These are phyloP conservation scores for Myrmophylax atrothorax DNA, from an alignment of 2,113 vertebrate species.

Conservation along the genomic window DNA sequence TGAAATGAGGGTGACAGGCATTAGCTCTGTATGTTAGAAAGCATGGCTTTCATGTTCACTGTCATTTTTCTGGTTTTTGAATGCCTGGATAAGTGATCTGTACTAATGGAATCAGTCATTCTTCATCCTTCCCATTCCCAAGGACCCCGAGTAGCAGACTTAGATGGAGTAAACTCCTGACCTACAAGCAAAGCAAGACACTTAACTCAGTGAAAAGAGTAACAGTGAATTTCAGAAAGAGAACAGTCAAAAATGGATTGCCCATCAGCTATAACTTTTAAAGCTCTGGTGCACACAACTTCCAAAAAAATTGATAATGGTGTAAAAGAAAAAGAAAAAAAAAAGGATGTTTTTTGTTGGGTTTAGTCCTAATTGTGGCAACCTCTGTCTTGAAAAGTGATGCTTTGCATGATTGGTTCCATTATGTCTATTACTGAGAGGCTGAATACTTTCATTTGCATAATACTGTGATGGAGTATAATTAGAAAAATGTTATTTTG, in stretches of 20 bases:
- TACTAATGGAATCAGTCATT: neutral
- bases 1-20: neutral
- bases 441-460: slow-evolving; percentile 42
- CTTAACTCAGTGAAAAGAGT: neutral
- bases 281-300: neutral
- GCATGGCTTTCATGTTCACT: neutral
- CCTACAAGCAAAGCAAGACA: neutral
- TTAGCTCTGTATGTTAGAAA: neutral
- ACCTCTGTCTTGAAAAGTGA: slow-evolving; percentile 9
- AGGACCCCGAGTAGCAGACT: neutral
- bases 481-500: slow-evolving; percentile 46
- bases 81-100: neutral
- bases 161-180: neutral
- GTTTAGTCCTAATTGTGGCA: slow-evolving; percentile 6
- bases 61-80: neutral
- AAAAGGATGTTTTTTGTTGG: neutral
- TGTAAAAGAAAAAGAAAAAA: neutral
- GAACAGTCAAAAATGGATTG: neutral
- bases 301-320: neutral
- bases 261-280: neutral
- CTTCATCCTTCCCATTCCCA: neutral
- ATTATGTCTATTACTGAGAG: slow-evolving; percentile 17
- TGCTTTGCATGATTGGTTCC: slow-evolving; percentile 43
- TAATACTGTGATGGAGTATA: slow-evolving; percentile 30
- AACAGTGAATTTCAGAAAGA: neutral